These are phyloP conservation scores for Chymomyza fuscimana DNA, from an alignment of 2,888 invertebrate genomes.

Conservation along the genomic window DNA sequence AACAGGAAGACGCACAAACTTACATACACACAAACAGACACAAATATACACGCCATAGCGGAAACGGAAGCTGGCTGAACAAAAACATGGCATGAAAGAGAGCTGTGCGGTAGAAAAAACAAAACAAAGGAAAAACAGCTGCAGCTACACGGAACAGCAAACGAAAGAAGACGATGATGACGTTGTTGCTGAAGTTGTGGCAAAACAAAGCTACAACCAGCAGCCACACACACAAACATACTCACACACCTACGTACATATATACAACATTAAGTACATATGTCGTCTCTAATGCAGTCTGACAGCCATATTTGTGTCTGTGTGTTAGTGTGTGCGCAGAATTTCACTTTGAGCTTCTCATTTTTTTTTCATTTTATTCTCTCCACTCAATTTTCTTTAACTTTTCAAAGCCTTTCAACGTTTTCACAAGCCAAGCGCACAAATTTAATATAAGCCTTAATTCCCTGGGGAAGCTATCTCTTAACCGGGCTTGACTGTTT, in stretches of 20 bases:
- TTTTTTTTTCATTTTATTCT: background rate
- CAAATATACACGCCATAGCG: conserved; percentile 28
- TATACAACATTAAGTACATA: conserved; percentile 20
- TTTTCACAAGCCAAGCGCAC: background rate
- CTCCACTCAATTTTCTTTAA: conserved; percentile 14
- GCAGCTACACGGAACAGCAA: conserved; percentile 53
- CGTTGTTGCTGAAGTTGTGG: conserved; percentile 19
- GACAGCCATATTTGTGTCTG: conserved; percentile 1
- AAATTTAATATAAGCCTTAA: background rate
- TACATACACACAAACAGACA: conserved; percentile 22
- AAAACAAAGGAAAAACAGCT: conserved; percentile 64
- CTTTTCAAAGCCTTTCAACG: conserved; percentile 1
- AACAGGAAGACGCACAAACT: conserved; percentile 55
- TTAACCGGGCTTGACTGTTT: background rate
- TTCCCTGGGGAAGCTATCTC: background rate
- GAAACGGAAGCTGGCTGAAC: conserved; percentile 65
- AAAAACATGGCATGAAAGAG: conserved; percentile 24
- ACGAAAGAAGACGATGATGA: conserved; percentile 15
- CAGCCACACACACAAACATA: conserved; percentile 12
- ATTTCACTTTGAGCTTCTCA: background rate
- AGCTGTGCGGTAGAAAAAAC: conserved; percentile 45
- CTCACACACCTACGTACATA: conserved; percentile 7
- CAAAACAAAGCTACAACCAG: conserved; percentile 10
- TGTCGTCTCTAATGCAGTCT: conserved; percentile 38
- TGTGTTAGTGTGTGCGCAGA: background rate